These are phyloP conservation scores for Chromoteleia sp. DNA, from an alignment of 2,888 invertebrate species.

Conservation along the genomic window DNA sequence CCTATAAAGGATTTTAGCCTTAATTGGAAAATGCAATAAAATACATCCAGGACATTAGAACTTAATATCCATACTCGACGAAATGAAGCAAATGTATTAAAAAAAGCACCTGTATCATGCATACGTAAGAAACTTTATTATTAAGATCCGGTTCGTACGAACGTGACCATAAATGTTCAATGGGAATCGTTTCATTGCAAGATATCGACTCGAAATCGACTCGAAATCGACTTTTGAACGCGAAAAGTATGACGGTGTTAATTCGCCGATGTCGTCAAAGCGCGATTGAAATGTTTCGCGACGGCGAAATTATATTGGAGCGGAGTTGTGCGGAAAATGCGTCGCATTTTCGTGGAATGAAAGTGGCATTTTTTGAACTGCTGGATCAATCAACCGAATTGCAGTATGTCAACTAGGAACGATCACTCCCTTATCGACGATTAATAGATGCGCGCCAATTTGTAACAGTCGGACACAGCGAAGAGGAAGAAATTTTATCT, in stretches of 20 bases:
- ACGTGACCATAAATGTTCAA: conserved; percentile 23
- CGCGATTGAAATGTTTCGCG: conserved; percentile 4
- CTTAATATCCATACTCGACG: conserved; percentile 42
- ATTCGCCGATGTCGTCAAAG: too few relatives aligned
- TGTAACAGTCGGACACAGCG: conserved; percentile 14
- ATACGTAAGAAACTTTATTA: conserved; percentile 36
- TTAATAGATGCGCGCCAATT: conserved; percentile 50
- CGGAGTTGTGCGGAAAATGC: not conserved
- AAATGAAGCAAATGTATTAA: conserved; percentile 42
- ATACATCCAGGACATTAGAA: conserved; percentile 56
- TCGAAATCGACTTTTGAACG: conserved; percentile 18
- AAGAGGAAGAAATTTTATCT: conserved; percentile 63
- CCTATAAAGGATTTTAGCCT: conserved; percentile 65
- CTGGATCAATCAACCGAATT: conserved; percentile 45
- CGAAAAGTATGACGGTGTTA: too few relatives aligned
- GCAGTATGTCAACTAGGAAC: conserved; percentile 28
- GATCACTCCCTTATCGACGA: conserved; percentile 43
- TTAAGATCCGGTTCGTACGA: conserved; percentile 11
- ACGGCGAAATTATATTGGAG: not conserved
- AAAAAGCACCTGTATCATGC: conserved; percentile 34
- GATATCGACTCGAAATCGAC: conserved; percentile 9
- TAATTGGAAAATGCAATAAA: conserved; percentile 66
- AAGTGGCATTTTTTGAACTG: not conserved
- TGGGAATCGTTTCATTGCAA: conserved; percentile 7
- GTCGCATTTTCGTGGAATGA: not conserved